Evolutionary conservation across 2,797 vertebrate species (phyloP).

Genomic region (Anas bernieri): DNA sequence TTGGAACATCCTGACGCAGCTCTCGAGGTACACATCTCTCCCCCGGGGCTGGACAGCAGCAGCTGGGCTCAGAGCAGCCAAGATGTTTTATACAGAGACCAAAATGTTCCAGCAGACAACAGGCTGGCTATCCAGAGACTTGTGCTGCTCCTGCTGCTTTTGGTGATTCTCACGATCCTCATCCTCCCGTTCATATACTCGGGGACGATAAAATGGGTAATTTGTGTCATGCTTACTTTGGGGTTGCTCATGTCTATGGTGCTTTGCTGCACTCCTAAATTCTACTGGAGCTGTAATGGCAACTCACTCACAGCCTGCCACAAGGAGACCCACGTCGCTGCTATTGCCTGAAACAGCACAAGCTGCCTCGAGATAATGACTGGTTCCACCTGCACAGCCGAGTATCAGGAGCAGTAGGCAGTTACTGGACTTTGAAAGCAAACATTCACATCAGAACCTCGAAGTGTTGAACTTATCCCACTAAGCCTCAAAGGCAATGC

Average conservation of each 20-base stretch:
- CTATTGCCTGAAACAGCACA: conserved; percentile 54
- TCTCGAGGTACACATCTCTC: conserved; percentile 10
- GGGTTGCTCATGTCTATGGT: conserved; percentile 64
- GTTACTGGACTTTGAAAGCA: not conserved
- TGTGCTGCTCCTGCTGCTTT: conserved; percentile 67
- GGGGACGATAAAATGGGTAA: conserved; percentile 68
- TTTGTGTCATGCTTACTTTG: conserved; percentile 60
- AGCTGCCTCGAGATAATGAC: accelerated
- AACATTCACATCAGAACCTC: not conserved
- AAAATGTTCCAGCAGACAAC: not conserved
- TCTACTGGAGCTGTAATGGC: not conserved
- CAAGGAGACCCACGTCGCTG: conserved; percentile 43
- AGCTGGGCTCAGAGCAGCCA: not conserved
- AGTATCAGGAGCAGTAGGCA: accelerated
- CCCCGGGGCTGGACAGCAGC: not conserved
- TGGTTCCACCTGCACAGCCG: not conserved
- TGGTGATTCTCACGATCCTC: conserved; percentile 67
- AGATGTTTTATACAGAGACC: not conserved
- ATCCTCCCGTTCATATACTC: conserved; percentile 77
- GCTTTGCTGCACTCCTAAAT: conserved; percentile 72
- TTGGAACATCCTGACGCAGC: not conserved
- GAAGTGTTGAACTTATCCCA: not conserved
- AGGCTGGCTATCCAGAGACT: conserved; percentile 67
- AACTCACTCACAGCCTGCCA: not conserved
- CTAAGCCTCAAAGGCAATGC: not conserved